Evolutionary conservation across 35 echinoderm and acorn worm species (phyloP), one percentile per base, ranked within the genome.

Genomic region (Ophioderma brevispina): DNA sequence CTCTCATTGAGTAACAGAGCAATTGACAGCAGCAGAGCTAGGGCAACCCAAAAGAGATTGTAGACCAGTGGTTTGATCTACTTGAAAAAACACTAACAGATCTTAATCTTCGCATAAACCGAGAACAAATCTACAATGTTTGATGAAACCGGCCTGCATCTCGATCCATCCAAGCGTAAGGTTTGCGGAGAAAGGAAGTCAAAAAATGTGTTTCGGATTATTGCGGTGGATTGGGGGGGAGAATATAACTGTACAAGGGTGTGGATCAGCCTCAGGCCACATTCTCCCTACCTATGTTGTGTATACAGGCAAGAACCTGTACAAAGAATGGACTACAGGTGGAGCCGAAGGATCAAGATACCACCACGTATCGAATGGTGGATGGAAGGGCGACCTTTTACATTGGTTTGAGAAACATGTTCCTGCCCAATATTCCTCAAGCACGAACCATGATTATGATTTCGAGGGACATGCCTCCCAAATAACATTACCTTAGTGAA

Each of bases 391-490:
- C 13, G 34, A 78, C 37, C 37, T 75, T 40, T 79, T 88, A 21
- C 37, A 80, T n/a, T 88, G 63, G 33, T 50, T 39, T 14, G 25
- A 88, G 63, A 76, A n/a, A 80, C 63, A 70, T 38, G 63, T 88
- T 88, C 33, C 79, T 88, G 1, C 75, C 86, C 25, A 70, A 77
- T 28, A 70, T 80, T 31, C 86, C 86, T 19, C 32, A 17, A 39
- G 76, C 31, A 25, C 3, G 75, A 21, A 70, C 63, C 23, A 39
- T 50, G 0, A n/a, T 88, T 18, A 30, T 88, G 28, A 39, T 88
- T 38, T 43, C 79, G 76, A 40, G 38, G 86, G 86, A 41, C 86
- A 88, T 88, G 75, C 86, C 17, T 88, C 86, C 14, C 76, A 88
- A 25, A 79, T 88, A 0, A 78, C 86, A 33, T 79, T 88, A 4